A percentile compares a stretch with the other conserved stretches of the same genome.
phyloP scores from a whole-genome alignment of 2,888 invertebrate genomes.

The Stenolophus ochropezus region DNA sequence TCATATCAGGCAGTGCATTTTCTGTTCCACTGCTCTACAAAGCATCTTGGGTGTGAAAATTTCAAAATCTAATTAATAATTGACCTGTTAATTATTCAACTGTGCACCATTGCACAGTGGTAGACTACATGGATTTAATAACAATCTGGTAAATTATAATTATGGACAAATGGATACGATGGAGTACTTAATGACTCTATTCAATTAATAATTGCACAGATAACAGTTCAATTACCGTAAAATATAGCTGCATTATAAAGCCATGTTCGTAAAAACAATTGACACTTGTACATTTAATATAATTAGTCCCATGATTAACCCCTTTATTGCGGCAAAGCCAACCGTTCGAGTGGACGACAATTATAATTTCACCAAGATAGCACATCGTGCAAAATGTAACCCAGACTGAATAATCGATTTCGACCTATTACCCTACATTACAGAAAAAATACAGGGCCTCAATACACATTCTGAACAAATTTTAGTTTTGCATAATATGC shows the following conservation, averaged over 20 bases:
- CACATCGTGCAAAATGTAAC: too few relatives aligned
- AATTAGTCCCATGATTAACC: neutral
- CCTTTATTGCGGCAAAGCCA: neutral
- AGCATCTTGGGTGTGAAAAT: slow-evolving; percentile 22
- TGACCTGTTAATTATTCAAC: slow-evolving; percentile 49
- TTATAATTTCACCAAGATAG: neutral
- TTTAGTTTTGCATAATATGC: too few relatives aligned
- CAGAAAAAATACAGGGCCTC: too few relatives aligned
- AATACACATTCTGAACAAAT: too few relatives aligned
- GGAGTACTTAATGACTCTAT: slow-evolving; percentile 44
- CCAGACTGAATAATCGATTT: too few relatives aligned
- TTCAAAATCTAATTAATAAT: slow-evolving; percentile 43
- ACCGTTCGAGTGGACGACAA: neutral
- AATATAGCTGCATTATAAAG: slow-evolving; percentile 16
- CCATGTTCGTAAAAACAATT: slow-evolving; percentile 19
- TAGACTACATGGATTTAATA: slow-evolving; percentile 52
- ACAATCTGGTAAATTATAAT: slow-evolving; percentile 56
- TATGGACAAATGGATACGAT: slow-evolving; percentile 48
- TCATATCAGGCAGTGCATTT: neutral
- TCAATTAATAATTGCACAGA: slow-evolving; percentile 52
- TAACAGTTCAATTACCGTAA: slow-evolving; percentile 46
- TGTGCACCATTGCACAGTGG: slow-evolving; percentile 2
- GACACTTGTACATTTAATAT: slow-evolving; percentile 19
- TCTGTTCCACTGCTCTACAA: neutral
- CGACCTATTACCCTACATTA: too few relatives aligned